phyloP scores from a whole-genome alignment of 2,113 vertebrate genomes.

The Bettongia penicillata region DNA sequence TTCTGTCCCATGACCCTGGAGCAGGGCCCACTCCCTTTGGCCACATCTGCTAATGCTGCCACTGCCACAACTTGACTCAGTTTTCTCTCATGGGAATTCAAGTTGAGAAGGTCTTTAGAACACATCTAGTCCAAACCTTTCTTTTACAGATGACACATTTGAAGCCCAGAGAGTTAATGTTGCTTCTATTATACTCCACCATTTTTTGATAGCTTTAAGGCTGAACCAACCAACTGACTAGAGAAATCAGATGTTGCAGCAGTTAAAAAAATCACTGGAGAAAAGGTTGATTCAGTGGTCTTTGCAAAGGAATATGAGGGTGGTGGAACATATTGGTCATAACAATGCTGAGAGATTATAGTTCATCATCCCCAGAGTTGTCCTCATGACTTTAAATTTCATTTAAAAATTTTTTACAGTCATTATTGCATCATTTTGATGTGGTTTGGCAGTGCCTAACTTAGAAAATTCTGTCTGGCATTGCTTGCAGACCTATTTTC shows the following conservation, averaged over 20 bases:
- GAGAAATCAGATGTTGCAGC: neutral
- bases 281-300: neutral
- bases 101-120: neutral
- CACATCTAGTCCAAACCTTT: neutral
- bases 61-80: neutral
- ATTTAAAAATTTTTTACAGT: neutral
- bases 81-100: neutral
- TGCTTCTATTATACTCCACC: neutral
- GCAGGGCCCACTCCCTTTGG: neutral
- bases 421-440: neutral
- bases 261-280: neutral
- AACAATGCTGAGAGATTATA: neutral
- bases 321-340: neutral
- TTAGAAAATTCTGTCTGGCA: rapidly evolving
- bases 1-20: neutral
- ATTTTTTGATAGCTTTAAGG: neutral
- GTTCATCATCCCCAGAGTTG: neutral
- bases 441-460: rapidly evolving
- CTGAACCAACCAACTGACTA: neutral
- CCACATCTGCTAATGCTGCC: neutral
- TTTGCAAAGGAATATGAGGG: neutral
- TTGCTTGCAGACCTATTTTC: neutral
- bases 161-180: neutral
- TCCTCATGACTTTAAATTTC: neutral
- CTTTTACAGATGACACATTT: neutral